Conservation (phyloP, 2,113 vertebrate genomes). For the Esox niger region DNA sequence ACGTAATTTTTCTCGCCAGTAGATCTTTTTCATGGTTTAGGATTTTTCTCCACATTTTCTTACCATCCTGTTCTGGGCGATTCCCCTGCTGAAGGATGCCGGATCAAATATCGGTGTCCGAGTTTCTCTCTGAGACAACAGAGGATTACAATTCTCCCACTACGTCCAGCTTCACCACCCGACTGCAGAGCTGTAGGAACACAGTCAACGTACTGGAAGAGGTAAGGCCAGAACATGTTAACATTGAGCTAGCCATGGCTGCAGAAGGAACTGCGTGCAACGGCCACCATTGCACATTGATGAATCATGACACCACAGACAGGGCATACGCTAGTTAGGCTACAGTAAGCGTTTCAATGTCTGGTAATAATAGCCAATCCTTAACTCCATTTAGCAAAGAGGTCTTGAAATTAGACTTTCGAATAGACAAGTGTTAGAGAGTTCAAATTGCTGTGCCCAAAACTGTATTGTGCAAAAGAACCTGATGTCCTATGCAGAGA, state of each 20-base stretch:
- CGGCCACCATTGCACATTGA: slow-evolving; percentile 1
- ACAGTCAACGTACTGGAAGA: slow-evolving; percentile 95
- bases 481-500: neutral
- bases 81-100: slow-evolving; percentile 57
- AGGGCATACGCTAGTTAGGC: neutral
- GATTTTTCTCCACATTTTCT: slow-evolving; percentile 52
- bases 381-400: too few relatives aligned
- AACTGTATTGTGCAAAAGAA: neutral
- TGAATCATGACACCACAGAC: neutral
- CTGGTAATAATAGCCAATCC: neutral
- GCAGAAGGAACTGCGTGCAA: neutral
- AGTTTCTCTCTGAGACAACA: slow-evolving; percentile 94
- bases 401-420: neutral
- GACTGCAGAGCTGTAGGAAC: slow-evolving; percentile 97
- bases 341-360: neutral
- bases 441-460: neutral
- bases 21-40: slow-evolving; percentile 53
- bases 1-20: slow-evolving; percentile 21
- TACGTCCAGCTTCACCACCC: slow-evolving; percentile 98
- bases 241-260: neutral
- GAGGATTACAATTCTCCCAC: slow-evolving; percentile 99
- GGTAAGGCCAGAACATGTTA: slow-evolving; percentile 74
- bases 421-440: neutral
- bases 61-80: slow-evolving; percentile 58
- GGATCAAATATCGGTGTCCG: slow-evolving; percentile 73